Percentiles rank a stretch among this genome's conserved stretches.
These are phyloP conservation scores for Ophiodon elongatus DNA, from an alignment of 2,113 vertebrate genomes.

Conservation along the genomic window DNA sequence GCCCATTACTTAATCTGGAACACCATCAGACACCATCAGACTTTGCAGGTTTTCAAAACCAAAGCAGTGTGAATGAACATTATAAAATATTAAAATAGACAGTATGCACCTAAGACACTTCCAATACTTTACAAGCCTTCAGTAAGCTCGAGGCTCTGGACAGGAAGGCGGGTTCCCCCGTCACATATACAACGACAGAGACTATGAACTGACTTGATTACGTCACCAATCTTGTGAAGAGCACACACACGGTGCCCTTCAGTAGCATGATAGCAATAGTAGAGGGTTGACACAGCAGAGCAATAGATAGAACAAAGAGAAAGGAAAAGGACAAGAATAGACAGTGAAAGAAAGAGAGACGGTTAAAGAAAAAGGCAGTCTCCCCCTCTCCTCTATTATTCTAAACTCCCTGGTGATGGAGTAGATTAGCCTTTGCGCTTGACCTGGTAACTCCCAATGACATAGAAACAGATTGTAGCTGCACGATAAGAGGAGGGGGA, in stretches of 20 bases:
- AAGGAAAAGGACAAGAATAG: conserved; percentile 16
- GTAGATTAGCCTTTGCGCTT: conserved; percentile 70
- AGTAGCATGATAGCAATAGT: background rate
- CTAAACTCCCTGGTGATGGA: conserved; percentile 49
- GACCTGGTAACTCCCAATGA: conserved; percentile 66
- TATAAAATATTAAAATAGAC: background rate
- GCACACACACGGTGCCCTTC: background rate
- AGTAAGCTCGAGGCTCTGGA: background rate
- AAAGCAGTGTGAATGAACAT: background rate
- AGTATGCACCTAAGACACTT: background rate
- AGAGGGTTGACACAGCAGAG: background rate
- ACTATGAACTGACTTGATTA: background rate
- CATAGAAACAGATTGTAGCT: conserved; percentile 66
- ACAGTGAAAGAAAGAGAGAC: background rate
- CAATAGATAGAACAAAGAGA: background rate
- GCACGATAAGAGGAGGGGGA: conserved; percentile 28
- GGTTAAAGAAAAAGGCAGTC: conserved; percentile 10
- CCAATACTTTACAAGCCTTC: background rate
- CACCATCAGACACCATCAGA: too few relatives aligned
- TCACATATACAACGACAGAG: background rate
- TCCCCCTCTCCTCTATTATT: conserved; percentile 44
- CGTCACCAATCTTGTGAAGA: background rate
- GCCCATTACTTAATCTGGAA: too few relatives aligned
- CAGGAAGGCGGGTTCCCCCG: background rate
- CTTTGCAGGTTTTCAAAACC: background rate